phyloP scores from a whole-genome alignment of 2,888 invertebrate species.

The Xylocampa areola region DNA sequence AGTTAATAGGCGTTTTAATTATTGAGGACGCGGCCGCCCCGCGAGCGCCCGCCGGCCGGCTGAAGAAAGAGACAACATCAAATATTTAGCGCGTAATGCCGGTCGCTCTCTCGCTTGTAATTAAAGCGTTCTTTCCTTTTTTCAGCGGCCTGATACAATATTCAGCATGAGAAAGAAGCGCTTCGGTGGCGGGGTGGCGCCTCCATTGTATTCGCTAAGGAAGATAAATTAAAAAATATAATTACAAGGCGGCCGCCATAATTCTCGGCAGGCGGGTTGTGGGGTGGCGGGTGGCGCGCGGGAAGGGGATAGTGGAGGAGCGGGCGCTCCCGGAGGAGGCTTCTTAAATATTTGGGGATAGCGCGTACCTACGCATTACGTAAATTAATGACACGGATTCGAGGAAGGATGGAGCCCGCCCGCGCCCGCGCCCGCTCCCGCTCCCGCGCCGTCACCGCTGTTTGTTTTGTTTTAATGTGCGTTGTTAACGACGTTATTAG shows the following conservation, averaged over 20 bases:
- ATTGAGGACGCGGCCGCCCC: conserved; percentile 79
- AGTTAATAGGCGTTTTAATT: conserved; percentile 89
- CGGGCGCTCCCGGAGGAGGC: conserved; percentile 89
- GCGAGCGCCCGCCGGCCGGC: conserved; percentile 67
- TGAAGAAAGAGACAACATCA: conserved; percentile 87
- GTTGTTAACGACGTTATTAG: conserved; percentile 89
- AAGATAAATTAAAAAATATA: conserved; percentile 93
- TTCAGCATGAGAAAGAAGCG: conserved; percentile 90
- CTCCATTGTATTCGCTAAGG: conserved; percentile 91
- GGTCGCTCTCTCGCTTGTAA: conserved; percentile 89
- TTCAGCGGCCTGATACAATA: conserved; percentile 90
- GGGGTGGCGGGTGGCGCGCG: conserved; percentile 73
- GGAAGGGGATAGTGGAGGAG: conserved; percentile 84
- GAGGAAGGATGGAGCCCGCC: conserved; percentile 88
- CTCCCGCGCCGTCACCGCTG: conserved; percentile 71
- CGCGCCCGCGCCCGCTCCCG: conserved; percentile 71
- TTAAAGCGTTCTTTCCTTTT: conserved; percentile 90
- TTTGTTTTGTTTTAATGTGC: conserved; percentile 90
- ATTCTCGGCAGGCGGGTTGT: conserved; percentile 88
- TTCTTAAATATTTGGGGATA: conserved; percentile 90
- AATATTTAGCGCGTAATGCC: conserved; percentile 88
- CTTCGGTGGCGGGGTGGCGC: conserved; percentile 89
- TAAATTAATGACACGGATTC: conserved; percentile 90
- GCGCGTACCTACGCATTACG: conserved; percentile 90
- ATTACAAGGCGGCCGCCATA: conserved; percentile 92